Conservation (phyloP, 2,888 invertebrate species). For the Drosophila koepferae region DNA sequence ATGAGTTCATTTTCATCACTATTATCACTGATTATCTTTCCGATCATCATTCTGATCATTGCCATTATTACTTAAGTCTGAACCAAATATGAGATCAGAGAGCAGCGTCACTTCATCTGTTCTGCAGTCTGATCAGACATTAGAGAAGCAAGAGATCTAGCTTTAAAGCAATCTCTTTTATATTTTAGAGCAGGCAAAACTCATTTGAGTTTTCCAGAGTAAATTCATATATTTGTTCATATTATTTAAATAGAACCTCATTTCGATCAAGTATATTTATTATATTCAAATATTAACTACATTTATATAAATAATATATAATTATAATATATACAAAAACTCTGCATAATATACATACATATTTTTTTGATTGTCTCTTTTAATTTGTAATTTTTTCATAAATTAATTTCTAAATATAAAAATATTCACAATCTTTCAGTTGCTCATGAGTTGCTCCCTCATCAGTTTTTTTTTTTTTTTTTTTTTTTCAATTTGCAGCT, state of each 20-base stretch:
- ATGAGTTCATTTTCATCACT: no score
- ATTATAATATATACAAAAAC: no score
- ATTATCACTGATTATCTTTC: background rate
- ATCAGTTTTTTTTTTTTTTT: background rate
- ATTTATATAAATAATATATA: no score
- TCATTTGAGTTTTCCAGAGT: no score
- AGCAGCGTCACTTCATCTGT: background rate
- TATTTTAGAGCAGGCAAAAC: background rate
- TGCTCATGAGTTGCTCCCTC: background rate
- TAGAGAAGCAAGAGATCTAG: background rate
- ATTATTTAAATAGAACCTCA: no score
- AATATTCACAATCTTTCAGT: background rate
- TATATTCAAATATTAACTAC: no score
- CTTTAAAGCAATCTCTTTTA: background rate
- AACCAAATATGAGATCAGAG: background rate
- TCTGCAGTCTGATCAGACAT: background rate
- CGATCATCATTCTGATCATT: background rate
- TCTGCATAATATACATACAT: no score
- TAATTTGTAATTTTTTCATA: no score
- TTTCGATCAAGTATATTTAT: no score
- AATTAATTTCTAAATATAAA: background rate
- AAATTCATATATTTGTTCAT: no score
- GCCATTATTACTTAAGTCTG: background rate
- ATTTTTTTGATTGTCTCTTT: no score
- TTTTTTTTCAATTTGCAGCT: slow-evolving; percentile 14